Evolutionary conservation across 2,113 vertebrate genomes (phyloP), one percentile per base, ranked within the genome.

Genomic region (Pleuronectes platessa): DNA sequence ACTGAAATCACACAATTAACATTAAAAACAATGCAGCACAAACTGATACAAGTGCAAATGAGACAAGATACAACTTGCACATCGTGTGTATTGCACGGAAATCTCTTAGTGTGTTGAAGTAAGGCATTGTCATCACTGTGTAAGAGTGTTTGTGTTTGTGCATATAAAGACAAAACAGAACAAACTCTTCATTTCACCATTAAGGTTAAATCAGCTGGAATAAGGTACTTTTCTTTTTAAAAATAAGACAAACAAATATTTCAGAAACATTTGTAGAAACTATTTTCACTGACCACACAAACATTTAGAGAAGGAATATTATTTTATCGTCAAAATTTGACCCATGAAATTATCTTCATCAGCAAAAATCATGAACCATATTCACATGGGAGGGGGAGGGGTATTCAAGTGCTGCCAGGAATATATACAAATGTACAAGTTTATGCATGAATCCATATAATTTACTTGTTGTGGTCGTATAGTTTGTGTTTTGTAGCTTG

Each of bases 321-420:
- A 20, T 69, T 69, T 11, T 21, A n/a, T 31, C 37, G 11, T 40
- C 37, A 40, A 31, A 6, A 31, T 7, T 1, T 31, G 31, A 5
- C 31, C 31, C 31, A 31, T 31, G 9, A 42, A 42, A 42, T 42
- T 13, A 42, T 42, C 13, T 42, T 42, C 40, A 42, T 21, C 4
- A 3, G 2, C 45, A 74, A 81, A 85, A 81, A 88, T 81, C 84
- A 31, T 31, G 6, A 31, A 6, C 5, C 27, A 47, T 18, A 55
- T 53, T 81, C 35, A 71, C 40, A 59, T 0, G 3, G 24, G 62
- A 35, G 24, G 24, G 42, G 60, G 51, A 31, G 18, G 56, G 63
- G 77, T 62, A 51, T 88, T 87, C 84, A 90, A 86, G 85, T 86
- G 67, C 69, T 64, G 68, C 31, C 83, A 80, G 82, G 82, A 74